Percentiles rank a stretch among this genome's conserved stretches.
Conservation (phyloP, 2,113 vertebrate species). For the Aptenodytes forsteri region DNA sequence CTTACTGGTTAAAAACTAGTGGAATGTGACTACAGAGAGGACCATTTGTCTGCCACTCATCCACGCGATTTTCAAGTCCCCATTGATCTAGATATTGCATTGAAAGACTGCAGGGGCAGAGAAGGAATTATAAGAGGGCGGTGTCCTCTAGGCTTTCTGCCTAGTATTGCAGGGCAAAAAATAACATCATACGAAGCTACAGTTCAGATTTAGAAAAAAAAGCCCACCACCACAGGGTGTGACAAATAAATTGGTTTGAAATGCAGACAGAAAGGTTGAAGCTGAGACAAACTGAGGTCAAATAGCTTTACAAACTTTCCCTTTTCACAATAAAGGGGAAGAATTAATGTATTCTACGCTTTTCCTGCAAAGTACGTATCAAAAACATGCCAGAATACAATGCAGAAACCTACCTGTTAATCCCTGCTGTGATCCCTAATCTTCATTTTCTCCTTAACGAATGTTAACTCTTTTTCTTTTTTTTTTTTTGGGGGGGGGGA, state of each 20-base stretch:
- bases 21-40: rapidly evolving
- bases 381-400: neutral
- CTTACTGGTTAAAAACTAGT: neutral
- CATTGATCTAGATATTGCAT: neutral
- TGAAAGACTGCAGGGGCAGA: neutral
- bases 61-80: neutral
- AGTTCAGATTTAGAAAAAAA: neutral
- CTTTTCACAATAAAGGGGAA: neutral
- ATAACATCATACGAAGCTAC: neutral
- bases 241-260: neutral
- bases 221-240: neutral
- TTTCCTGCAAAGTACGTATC: neutral
- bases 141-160: neutral
- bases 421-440: neutral
- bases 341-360: neutral
- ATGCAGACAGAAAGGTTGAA: neutral
- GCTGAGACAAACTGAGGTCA: neutral
- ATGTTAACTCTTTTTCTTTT: neutral
- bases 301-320: neutral
- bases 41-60: neutral
- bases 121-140: neutral
- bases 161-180: neutral
- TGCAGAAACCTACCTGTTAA: neutral
- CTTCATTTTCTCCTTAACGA: neutral
- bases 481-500: rapidly evolving